Conservation (phyloP, 23 tunicate genomes). For the Halocynthia roretzi region DNA sequence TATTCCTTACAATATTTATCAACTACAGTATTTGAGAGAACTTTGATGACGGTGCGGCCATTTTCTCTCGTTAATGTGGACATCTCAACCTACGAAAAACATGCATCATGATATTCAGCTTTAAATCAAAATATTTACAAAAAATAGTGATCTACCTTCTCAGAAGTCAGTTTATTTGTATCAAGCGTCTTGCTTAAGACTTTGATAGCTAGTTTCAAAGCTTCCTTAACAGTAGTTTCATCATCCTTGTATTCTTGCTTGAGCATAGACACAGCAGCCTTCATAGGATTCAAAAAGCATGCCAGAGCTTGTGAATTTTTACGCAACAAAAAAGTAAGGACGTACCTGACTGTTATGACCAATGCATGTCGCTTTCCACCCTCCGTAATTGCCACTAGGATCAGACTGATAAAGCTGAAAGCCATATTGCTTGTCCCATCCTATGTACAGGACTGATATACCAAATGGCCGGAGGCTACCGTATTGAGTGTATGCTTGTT, state of each 20-base stretch:
- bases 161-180: constrained; percentile 90
- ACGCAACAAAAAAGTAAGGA: too few species aligned
- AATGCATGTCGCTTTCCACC: constrained; percentile 99
- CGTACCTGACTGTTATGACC: constrained; percentile 95
- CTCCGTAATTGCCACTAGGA: constrained; percentile 98
- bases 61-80: constrained; percentile 67
- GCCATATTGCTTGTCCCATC: constrained; percentile 96
- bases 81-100: constrained; percentile 71
- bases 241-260: constrained; percentile 93
- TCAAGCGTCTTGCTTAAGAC: constrained; percentile 92
- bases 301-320: too few species aligned
- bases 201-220: constrained; percentile 82
- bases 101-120: neutral
- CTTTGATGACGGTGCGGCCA: constrained; percentile 58
- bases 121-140: neutral
- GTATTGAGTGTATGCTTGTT: constrained; percentile 88
- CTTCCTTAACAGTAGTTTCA: constrained; percentile 58
- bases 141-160: constrained; percentile 39
- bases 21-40: constrained; percentile 38
- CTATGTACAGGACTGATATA: constrained; percentile 88
- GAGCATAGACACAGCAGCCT: constrained; percentile 96
- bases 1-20: constrained; percentile 69
- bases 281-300: neutral
- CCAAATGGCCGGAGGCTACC: constrained; percentile 97
- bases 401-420: constrained; percentile 96